Base-by-base conservation (phyloP, 2,113 vertebrate species). In the Gadus macrocephalus region DNA sequence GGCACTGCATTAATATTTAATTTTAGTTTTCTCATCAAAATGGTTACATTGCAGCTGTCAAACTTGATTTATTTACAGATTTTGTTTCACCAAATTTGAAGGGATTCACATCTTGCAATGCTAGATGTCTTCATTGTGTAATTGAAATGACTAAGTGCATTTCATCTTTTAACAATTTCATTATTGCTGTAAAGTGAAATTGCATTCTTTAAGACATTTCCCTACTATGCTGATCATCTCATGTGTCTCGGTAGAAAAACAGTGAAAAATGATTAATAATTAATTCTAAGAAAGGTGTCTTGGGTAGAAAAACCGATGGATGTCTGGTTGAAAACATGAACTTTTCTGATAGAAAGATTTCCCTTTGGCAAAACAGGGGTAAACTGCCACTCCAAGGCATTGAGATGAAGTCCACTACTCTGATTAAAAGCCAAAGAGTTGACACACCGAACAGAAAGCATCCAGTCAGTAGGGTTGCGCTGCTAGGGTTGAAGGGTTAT, bases 351-450 rank as follows among this genome's bases (percentile, higher is more conserved):
- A 88, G 71, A 90, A 88, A 90, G 78, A 73, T 81, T 82, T 86
- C 86, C 87, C 84, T 88, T 90, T 86, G 80, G 83, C 76, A 89
- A 90, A 87, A 85, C 74, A 88, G 88, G 82, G 85, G 86, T 87
- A 89, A 85, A 89, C 87, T 83, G 79, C 78, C 84, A 85, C 85
- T 85, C 80, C 77, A 86, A 88, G 83, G 78, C 79, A 81, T 85
- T 85, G 66, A 27, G 20, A 62, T 60, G 71, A 69, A 79, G 78
- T 58, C 75, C 68, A 53, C 60, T 79, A 75, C 67, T 74, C 78
- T 74, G 73, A 72, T 20, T 56, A 19, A 74, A 65, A 77, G 72
- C 74, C 65, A 17, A n/a, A 6, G 2, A 68, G 55, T 64, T 67
- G 64, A 75, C 73, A 58, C 62, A 15, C 66, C 25, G 25, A 79